Evolutionary conservation across 1,140 invertebrate genomes (phyloP).

Genomic region (Diabrotica virgifera): DNA sequence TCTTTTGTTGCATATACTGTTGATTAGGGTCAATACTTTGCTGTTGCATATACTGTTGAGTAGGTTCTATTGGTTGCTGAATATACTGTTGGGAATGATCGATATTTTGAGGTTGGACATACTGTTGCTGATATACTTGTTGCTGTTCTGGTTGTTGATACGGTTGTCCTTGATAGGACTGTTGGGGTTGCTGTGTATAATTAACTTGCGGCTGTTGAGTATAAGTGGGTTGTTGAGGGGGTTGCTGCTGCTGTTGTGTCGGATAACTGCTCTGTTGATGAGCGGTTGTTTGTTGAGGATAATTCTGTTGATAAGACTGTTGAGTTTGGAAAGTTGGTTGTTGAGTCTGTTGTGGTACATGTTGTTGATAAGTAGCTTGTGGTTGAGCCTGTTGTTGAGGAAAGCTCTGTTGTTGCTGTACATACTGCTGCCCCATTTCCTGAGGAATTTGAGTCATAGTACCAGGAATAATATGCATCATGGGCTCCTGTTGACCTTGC

Average conservation of each 20-base stretch:
- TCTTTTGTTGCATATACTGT: constrained; percentile 33
- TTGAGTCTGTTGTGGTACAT: constrained; percentile 15
- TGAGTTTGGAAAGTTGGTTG: constrained; percentile 11
- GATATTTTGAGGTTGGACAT: constrained; percentile 20
- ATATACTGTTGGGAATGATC: constrained; percentile 36
- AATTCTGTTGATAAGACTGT: constrained; percentile 28
- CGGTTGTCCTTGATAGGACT: constrained; percentile 10
- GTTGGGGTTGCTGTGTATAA: constrained; percentile 28
- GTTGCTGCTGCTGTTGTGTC: constrained; percentile 24
- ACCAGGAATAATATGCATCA: constrained; percentile 11
- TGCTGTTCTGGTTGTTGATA: constrained; percentile 23
- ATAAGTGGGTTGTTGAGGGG: constrained; percentile 30
- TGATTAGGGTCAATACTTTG: constrained; percentile 21
- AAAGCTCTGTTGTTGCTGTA: constrained; percentile 25
- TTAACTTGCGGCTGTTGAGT: constrained; percentile 21
- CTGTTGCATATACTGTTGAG: constrained; percentile 16
- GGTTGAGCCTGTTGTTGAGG: constrained; percentile 8
- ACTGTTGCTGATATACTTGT: constrained; percentile 24
- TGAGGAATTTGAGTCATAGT: not conserved
- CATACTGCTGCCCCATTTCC: constrained; percentile 25
- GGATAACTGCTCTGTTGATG: constrained; percentile 25
- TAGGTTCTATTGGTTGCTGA: constrained; percentile 43
- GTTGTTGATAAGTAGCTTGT: constrained; percentile 12
- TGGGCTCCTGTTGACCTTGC: constrained; percentile 19
- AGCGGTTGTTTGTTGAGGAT: constrained; percentile 26